Percentiles rank a stretch among this genome's conserved stretches.
Conservation (phyloP, 2,888 invertebrate species). For the Zaprionus lineosus region DNA sequence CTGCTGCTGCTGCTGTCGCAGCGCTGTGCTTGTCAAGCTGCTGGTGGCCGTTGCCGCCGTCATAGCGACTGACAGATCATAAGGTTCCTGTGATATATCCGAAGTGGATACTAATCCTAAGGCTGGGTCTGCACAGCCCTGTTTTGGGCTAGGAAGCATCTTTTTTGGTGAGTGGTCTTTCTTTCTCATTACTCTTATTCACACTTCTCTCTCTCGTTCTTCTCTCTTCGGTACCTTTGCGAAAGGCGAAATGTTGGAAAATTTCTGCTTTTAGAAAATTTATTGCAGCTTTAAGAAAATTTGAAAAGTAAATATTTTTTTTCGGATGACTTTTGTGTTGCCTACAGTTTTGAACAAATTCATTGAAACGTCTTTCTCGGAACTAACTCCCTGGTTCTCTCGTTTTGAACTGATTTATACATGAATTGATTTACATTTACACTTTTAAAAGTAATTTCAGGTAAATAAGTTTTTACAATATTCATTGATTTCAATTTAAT, state of each 20-base stretch:
- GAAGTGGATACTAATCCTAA: slow-evolving; percentile 85
- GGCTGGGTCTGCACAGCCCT: slow-evolving; percentile 89
- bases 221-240: not conserved
- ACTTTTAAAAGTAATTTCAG: too few species aligned
- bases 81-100: slow-evolving; percentile 85
- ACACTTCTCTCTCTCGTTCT: slow-evolving; percentile 9
- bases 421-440: too few species aligned
- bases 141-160: slow-evolving; percentile 90
- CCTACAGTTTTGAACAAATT: too few species aligned
- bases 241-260: too few species aligned
- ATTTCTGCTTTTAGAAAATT: too few species aligned
- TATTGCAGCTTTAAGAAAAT: too few species aligned
- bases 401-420: too few species aligned
- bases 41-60: slow-evolving; percentile 83
- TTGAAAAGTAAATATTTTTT: too few species aligned
- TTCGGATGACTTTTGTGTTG: too few species aligned
- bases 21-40: slow-evolving; percentile 79
- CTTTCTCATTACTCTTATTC: slow-evolving; percentile 89
- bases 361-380: too few species aligned
- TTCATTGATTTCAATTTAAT: slow-evolving; percentile 67
- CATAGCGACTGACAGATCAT: slow-evolving; percentile 85
- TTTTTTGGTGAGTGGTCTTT: slow-evolving; percentile 96
- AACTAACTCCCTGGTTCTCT: too few species aligned
- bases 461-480: too few species aligned
- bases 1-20: slow-evolving; percentile 36